Base-by-base conservation (phyloP, 2,113 vertebrate genomes). In the Climacteris rufus region DNA sequence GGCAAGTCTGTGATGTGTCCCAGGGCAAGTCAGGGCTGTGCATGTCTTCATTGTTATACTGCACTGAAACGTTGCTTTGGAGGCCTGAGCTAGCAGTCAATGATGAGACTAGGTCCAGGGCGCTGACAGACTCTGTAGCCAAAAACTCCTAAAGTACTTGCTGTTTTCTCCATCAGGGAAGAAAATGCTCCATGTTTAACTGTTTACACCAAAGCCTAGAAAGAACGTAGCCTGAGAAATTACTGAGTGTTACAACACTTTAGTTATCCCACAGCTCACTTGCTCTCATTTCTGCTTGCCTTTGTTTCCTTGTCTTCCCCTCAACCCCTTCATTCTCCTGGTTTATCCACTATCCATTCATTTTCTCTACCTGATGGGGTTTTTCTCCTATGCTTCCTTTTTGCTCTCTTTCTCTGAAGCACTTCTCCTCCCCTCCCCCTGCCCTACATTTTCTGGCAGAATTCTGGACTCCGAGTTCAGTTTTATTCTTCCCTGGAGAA, bases 401-500 rank as follows among this genome's bases (percentile, higher is more conserved):
- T 76, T 28, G 53, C 52, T 81, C 59, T 84, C 61, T 90, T 94
- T 85, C 83, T 79, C 77, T 9, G 3, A 89, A 79, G 20, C 24
- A 59, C 28, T 83, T 81, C 59, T 87, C 37, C 45, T 66, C 60
- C 85, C 93, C 56, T 90, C 89, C 91, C 91, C 78, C 77, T 83
- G 40, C 56, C 60, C 74, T 89, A 79, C 76, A 89, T 93, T 97
- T 97, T 95, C 93, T 92, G 96, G 96, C 95, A 96, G 87, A 90
- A 71, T 35, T 87, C 83, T 94, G 93, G 94, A 65, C 89, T 97
- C 88, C 91, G 77, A 96, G 78, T 93, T 97, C 91, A 96, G 77
- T 85, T 97, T 98, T 95, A 98, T 94, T 79, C 52, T 74, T 91
- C 97, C 96, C 94, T 82, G 56, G 96, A 97, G 97, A 97, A 96